Percentiles rank a stretch among this genome's conserved stretches.
These are phyloP conservation scores for Lochmaea capreae DNA, from an alignment of 2,888 invertebrate species.

Conservation along the genomic window DNA sequence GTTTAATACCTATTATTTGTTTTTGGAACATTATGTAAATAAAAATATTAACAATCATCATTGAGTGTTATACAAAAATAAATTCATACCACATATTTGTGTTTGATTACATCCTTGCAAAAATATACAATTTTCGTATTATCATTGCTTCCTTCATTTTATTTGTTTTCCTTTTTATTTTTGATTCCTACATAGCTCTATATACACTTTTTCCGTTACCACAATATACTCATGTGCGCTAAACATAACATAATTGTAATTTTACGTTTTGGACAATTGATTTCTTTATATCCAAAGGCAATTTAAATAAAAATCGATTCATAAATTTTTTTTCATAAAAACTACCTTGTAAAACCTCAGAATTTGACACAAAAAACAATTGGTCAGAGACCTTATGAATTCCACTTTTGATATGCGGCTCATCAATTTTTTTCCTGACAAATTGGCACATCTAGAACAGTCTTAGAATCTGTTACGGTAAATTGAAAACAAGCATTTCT, in stretches of 20 bases:
- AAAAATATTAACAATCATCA: background rate
- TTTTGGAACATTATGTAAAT: background rate
- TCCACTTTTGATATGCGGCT: background rate
- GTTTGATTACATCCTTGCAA: conserved; percentile 16
- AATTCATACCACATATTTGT: conserved; percentile 11
- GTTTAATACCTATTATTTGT: too few relatives aligned
- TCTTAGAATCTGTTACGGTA: conserved; percentile 21
- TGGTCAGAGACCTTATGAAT: too few relatives aligned
- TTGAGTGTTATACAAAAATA: conserved; percentile 29
- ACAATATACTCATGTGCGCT: conserved; percentile 12
- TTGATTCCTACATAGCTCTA: background rate
- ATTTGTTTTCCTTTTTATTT: conserved; percentile 9
- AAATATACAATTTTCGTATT: conserved; percentile 17
- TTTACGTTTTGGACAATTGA: conserved; percentile 16
- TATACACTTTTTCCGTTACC: conserved; percentile 21
- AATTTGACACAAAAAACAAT: too few relatives aligned
- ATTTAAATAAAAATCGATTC: too few relatives aligned
- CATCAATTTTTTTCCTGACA: background rate
- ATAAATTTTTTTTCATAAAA: too few relatives aligned
- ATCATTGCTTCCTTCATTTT: background rate
- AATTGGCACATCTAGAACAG: conserved; percentile 33
- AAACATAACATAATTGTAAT: conserved; percentile 2
- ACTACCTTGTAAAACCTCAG: too few relatives aligned
- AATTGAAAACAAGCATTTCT: conserved; percentile 8
- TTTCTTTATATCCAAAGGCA: background rate